phyloP scores from a whole-genome alignment of 2,888 invertebrate genomes.

The Neoaliturus tenellus region DNA sequence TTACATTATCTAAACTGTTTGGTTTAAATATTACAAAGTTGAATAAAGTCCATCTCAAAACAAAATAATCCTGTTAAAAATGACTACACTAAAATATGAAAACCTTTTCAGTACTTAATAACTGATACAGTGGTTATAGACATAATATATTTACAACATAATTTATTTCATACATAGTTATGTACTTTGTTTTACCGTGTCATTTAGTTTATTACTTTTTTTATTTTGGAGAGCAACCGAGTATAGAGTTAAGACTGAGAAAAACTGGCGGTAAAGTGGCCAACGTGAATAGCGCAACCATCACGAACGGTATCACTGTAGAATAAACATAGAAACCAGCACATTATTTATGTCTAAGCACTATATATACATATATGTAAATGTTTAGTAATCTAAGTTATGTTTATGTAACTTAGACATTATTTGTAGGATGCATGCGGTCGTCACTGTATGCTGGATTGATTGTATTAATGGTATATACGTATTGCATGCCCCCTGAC shows the following conservation, averaged over 20 bases:
- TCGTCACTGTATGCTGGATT: slow-evolving; percentile 12
- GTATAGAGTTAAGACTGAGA: neutral
- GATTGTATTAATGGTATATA: slow-evolving; percentile 27
- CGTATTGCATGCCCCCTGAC: slow-evolving; percentile 17
- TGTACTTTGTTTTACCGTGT: too few relatives aligned
- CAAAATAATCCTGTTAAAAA: too few relatives aligned
- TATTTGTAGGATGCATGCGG: slow-evolving; percentile 38
- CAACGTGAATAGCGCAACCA: neutral
- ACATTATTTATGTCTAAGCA: slow-evolving; percentile 47
- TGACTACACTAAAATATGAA: too few relatives aligned
- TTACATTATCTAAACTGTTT: too few relatives aligned
- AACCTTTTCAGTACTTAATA: too few relatives aligned
- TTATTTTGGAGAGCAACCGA: neutral
- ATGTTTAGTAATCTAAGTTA: slow-evolving; percentile 47
- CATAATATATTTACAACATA: too few relatives aligned
- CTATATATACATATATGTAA: slow-evolving; percentile 44
- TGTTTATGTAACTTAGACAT: slow-evolving; percentile 29
- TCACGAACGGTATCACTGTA: slow-evolving; percentile 32
- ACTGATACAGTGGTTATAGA: too few relatives aligned
- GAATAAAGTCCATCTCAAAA: too few relatives aligned
- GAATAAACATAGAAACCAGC: slow-evolving; percentile 31
- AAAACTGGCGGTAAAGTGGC: neutral
- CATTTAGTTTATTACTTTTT: too few relatives aligned
- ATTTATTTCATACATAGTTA: too few relatives aligned
- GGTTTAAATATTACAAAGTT: too few relatives aligned